These are phyloP conservation scores for Brachionus manjavacas DNA, from an alignment of 1,140 invertebrate genomes.

Conservation along the genomic window DNA sequence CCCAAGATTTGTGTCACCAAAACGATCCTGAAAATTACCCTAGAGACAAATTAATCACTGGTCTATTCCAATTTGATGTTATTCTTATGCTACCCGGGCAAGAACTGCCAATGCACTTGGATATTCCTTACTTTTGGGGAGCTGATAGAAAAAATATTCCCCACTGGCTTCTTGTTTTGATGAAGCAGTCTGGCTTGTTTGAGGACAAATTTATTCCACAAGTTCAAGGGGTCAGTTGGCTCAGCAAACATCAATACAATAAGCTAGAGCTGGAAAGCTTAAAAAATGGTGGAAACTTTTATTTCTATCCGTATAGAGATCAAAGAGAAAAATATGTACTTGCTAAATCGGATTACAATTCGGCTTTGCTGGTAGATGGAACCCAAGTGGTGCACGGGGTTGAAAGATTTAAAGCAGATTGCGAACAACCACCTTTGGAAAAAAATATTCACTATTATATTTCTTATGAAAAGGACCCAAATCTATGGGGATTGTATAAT, in stretches of 20 bases:
- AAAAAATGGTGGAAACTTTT: slow-evolving; percentile 38
- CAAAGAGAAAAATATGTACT: neutral
- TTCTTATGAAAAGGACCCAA: neutral
- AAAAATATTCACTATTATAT: slow-evolving; percentile 21
- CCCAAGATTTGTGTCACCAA: slow-evolving; percentile 1
- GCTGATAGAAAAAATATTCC: slow-evolving; percentile 13
- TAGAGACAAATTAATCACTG: neutral
- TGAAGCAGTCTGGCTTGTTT: slow-evolving; percentile 16
- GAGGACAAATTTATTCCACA: slow-evolving; percentile 22
- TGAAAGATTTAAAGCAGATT: slow-evolving; percentile 17
- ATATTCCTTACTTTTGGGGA: slow-evolving; percentile 33
- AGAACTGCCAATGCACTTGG: slow-evolving; percentile 25
- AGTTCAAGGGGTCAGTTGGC: slow-evolving; percentile 24
- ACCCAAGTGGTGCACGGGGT: slow-evolving; percentile 39
- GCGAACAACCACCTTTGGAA: slow-evolving; percentile 18
- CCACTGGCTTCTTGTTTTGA: slow-evolving; percentile 15
- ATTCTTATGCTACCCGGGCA: slow-evolving; percentile 16
- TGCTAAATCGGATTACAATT: slow-evolving; percentile 22
- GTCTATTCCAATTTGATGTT: slow-evolving; percentile 30
- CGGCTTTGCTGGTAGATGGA: slow-evolving; percentile 29
- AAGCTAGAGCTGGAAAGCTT: slow-evolving; percentile 4
- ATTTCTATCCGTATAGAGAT: slow-evolving; percentile 29
- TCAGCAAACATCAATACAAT: slow-evolving; percentile 29
- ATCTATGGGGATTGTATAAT: neutral
- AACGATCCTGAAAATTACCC: neutral